These are phyloP conservation scores for Columba guinea DNA, from an alignment of 2,797 vertebrate genomes.

Conservation along the genomic window DNA sequence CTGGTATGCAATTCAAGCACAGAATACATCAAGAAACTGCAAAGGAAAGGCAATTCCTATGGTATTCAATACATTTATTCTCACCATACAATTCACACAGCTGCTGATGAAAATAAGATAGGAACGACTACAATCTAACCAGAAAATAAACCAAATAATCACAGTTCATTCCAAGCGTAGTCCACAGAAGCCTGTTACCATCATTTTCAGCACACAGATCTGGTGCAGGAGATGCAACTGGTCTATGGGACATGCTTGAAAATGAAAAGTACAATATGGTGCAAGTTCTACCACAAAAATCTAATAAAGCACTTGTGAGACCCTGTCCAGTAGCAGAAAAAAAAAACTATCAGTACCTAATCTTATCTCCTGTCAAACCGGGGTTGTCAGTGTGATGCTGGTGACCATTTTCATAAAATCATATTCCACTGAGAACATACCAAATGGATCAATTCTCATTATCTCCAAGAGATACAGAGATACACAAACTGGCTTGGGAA, in stretches of 20 bases:
- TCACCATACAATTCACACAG: neutral
- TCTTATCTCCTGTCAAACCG: neutral
- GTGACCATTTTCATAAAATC: neutral
- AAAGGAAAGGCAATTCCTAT: neutral
- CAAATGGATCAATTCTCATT: neutral
- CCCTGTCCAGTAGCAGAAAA: neutral
- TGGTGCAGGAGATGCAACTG: neutral
- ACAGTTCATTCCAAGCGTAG: neutral
- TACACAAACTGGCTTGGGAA: neutral
- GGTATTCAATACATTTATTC: neutral
- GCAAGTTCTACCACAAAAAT: neutral
- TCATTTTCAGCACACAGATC: neutral
- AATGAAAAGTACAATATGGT: neutral
- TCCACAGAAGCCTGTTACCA: neutral
- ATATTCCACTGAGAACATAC: neutral
- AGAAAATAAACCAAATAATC: neutral
- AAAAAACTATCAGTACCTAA: neutral
- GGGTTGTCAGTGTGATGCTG: neutral
- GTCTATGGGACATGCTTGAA: neutral
- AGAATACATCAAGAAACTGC: neutral
- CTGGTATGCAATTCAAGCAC: neutral
- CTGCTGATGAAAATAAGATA: neutral
- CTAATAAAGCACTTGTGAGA: neutral
- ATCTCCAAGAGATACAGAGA: neutral
- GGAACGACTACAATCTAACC: neutral